Conservation (phyloP, 2,888 invertebrate species). For the Hypena proboscidalis region DNA sequence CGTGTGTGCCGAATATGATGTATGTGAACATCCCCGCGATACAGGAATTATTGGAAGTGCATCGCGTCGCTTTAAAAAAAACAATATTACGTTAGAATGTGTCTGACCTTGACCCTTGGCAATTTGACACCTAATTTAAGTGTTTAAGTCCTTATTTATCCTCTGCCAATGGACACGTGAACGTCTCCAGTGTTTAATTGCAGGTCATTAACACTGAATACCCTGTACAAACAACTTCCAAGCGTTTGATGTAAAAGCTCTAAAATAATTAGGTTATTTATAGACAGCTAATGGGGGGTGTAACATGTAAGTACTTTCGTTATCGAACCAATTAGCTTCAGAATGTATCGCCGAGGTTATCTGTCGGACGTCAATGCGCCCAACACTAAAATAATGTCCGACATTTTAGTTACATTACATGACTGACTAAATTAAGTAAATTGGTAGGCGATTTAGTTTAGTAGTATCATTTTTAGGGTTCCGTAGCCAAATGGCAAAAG, state of each 20-base stretch:
- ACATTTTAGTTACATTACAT: constrained; percentile 8
- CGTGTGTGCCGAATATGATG: no score
- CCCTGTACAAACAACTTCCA: neutral
- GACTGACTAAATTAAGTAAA: no score
- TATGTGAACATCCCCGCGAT: no score
- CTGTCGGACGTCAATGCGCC: constrained; percentile 8
- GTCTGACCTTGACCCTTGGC: no score
- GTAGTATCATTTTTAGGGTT: no score
- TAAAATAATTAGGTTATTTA: neutral
- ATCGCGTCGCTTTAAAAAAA: no score
- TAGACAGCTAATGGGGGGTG: constrained; percentile 9
- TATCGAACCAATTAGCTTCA: constrained; percentile 17
- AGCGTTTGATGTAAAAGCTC: neutral
- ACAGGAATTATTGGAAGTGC: no score
- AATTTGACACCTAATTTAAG: no score
- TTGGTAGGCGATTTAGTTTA: no score
- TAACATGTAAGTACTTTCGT: constrained; percentile 8
- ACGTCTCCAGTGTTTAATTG: neutral
- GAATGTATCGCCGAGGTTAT: constrained; percentile 17
- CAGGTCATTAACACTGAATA: constrained; percentile 1
- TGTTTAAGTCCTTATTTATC: no score
- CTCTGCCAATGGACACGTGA: constrained; percentile 1
- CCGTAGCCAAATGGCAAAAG: no score
- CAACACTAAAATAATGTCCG: constrained; percentile 12
- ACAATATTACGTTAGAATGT: no score